Conservation (phyloP, 2,113 vertebrate genomes). For the Catharus bicknelli region DNA sequence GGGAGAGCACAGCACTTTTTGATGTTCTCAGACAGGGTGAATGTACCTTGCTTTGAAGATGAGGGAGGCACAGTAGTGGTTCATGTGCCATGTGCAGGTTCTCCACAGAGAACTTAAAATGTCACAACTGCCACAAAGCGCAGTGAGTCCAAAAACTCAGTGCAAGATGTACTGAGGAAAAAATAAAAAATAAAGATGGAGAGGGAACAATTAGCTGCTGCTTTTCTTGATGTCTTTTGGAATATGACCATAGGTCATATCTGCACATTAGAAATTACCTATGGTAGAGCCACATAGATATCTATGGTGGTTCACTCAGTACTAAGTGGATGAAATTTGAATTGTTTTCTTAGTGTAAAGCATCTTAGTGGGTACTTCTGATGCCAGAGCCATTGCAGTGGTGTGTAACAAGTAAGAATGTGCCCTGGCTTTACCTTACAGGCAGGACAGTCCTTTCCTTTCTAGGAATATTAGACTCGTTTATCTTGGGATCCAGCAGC, state of each 20-base stretch:
- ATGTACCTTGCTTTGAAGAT: not conserved
- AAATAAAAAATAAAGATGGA: not conserved
- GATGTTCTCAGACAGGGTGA: not conserved
- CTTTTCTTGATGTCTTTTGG: not conserved
- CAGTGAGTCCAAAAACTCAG: not conserved
- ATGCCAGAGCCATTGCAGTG: not conserved
- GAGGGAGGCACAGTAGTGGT: not conserved
- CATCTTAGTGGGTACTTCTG: not conserved
- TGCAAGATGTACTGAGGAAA: not conserved
- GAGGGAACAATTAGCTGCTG: not conserved
- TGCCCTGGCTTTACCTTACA: not conserved
- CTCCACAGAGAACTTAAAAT: conserved; percentile 29
- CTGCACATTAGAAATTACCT: not conserved
- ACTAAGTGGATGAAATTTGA: not conserved
- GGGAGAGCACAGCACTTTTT: not conserved
- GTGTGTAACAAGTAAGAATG: not conserved
- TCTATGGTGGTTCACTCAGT: not conserved
- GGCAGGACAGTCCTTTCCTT: not conserved
- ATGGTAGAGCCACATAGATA: not conserved
- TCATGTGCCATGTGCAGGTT: not conserved
- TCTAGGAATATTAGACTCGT: not conserved
- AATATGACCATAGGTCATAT: not conserved
- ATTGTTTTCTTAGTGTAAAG: not conserved
- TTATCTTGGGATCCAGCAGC: not conserved
- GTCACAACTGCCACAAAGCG: not conserved